Evolutionary conservation across 2,888 invertebrate species (phyloP), one percentile per base, ranked within the genome.

Genomic region (Oeneis ivallda): DNA sequence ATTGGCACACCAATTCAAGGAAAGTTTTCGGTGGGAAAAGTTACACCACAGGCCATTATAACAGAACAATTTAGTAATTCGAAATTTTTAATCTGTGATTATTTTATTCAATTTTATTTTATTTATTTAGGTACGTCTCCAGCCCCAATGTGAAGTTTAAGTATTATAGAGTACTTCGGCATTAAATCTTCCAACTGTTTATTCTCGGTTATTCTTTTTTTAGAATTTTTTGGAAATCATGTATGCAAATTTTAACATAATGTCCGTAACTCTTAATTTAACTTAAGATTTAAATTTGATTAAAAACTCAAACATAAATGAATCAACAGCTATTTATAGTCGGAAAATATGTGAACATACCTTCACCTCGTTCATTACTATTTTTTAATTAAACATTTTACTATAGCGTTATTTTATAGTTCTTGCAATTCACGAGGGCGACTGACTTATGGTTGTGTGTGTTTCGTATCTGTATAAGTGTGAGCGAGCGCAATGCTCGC

Each of bases 21-120:
- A 71, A 76, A 41, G 11, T 32, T 65, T 52, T 85, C 86, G 86
- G 87, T 86, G 87, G 86, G 86, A 71, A 72, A 59, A 60, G 74
- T 41, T 61, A 79, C 74, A 81, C 71, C 70, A 72, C 77, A 65
- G 75, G 81, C 77, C 81, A 75, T 75, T 68, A 73, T 68, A 74
- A 74, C 70, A 69, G 74, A 72, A 70, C 11, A 49, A 59, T 59
- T 47, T 34, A 32, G 17, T 59, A 26, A 47, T 15, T 11, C 15
- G 17, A 37, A 59, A 32, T n/a, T 59, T 58, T 47, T 47, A 15
- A 32, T 47, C 11, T 8, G 52, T 34, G 34, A 8, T 34, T 53
- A 19, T 34, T 53, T 53, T n/a, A 11, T 52, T 34, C 6, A 52
- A 34, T 39, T 54, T 17, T n/a, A 39, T 54, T 54, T 17, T 26